A percentile compares a stretch with the other conserved stretches of the same genome.
These are phyloP conservation scores for Allygus modestus DNA, from an alignment of 2,888 invertebrate genomes.

Conservation along the genomic window DNA sequence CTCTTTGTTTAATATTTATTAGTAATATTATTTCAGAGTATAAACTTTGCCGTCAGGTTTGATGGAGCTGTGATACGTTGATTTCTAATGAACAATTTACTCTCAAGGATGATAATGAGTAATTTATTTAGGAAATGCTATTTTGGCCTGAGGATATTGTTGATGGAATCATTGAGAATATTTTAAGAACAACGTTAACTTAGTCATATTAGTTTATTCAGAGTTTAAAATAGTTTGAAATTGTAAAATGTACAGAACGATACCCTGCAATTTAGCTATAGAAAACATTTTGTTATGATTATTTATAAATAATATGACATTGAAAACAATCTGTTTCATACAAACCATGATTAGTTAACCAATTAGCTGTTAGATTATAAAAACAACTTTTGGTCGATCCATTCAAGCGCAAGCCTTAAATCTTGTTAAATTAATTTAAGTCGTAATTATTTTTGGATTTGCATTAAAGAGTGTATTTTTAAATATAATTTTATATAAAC, in stretches of 20 bases:
- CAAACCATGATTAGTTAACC: constrained; percentile 49
- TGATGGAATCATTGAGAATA: constrained; percentile 53
- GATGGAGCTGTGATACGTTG: constrained; percentile 53
- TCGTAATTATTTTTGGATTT: constrained; percentile 30
- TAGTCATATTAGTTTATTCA: constrained; percentile 60
- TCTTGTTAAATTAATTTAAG: constrained; percentile 42
- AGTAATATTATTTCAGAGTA: constrained; percentile 37
- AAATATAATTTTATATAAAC: constrained; percentile 63
- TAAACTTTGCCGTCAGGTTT: constrained; percentile 16
- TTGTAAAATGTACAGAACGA: constrained; percentile 35
- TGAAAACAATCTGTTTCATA: constrained; percentile 19
- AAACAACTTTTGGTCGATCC: constrained; percentile 2
- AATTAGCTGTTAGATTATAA: constrained; percentile 37
- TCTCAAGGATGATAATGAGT: constrained; percentile 25
- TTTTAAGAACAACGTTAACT: constrained; percentile 52
- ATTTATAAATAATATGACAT: constrained; percentile 29
- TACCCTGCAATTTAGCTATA: constrained; percentile 39
- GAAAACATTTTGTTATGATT: constrained; percentile 27
- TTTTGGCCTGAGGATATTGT: constrained; percentile 40
- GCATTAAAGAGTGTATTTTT: constrained; percentile 62
- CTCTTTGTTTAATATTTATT: constrained; percentile 48
- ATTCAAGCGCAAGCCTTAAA: constrained; percentile 43
- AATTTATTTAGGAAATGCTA: constrained; percentile 29
- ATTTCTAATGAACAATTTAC: constrained; percentile 43
- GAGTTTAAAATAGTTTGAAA: constrained; percentile 57